phyloP scores from a whole-genome alignment of 2,113 vertebrate genomes.

The Verasper variegatus region DNA sequence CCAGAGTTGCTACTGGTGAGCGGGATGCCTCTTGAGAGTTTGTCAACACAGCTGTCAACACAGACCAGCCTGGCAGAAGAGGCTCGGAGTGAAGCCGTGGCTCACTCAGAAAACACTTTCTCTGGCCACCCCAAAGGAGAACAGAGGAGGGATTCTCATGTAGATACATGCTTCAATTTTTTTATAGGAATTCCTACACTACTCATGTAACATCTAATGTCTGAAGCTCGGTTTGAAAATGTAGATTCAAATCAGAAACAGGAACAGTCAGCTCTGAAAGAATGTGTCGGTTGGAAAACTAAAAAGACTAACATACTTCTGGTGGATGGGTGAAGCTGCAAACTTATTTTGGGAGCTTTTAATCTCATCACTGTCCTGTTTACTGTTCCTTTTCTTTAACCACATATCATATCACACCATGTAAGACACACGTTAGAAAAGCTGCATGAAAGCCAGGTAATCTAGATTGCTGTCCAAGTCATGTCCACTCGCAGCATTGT shows the following conservation, averaged over 20 bases:
- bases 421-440: conserved; percentile 21
- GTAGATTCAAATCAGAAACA: conserved; percentile 19
- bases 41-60: conserved; percentile 52
- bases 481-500: conserved; percentile 19
- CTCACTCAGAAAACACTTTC: conserved; percentile 29
- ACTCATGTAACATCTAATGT: conserved; percentile 42
- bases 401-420: conserved; percentile 11
- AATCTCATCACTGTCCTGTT: conserved; percentile 40
- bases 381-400: conserved; percentile 37
- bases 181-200: conserved; percentile 49
- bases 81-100: conserved; percentile 23
- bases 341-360: conserved; percentile 38
- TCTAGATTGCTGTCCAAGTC: conserved; percentile 9
- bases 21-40: conserved; percentile 40
- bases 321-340: conserved; percentile 21
- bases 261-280: conserved; percentile 8
- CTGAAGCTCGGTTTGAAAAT: conserved; percentile 36
- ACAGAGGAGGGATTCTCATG: conserved; percentile 45
- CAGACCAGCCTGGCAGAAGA: conserved; percentile 25
- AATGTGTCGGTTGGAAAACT: conserved; percentile 6
- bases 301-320: conserved; percentile 9
- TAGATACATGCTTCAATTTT: conserved; percentile 72
- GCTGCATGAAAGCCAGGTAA: conserved; percentile 50
- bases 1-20: conserved; percentile 49
- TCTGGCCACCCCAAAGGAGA: conserved; percentile 47